Evolutionary conservation across 2,113 vertebrate genomes (phyloP), one percentile per base, ranked within the genome.

Genomic region (Nicator chloris): DNA sequence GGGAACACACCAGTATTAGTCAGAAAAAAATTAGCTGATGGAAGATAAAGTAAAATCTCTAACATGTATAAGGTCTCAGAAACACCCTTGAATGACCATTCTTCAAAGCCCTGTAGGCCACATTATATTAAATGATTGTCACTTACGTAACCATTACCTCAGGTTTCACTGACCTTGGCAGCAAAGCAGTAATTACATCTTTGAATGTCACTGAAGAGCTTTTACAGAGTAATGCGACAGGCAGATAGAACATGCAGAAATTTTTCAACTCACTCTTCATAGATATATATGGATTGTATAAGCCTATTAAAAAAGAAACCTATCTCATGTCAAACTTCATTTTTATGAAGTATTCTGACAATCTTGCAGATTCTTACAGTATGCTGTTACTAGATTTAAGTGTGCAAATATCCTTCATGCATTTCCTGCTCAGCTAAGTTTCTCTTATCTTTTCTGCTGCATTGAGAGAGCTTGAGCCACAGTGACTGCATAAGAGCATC

Each of bases 111-210:
- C 30, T 65, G n/a, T 73, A 76, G 66, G 39, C 45, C 51, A 61
- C 37, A n/a, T 54, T 94, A 44, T 77, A 69, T 80, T 83, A 82
- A 92, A 85, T 80, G 10, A 93, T 84, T 95, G 53, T 78, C 53
- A 54, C n/a, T 95, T 95, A 90, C 3, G 1, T 95, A 91, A 95
- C 54, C 63, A 66, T 91, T 95, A 90, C 73, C 70, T 95, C 89
- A 94, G 71, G 50, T 95, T 95, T 96, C 1, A 4, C 37, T 95
- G 90, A 95, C 78, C 91, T 95, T 91, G 75, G 80, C 75, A 65
- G 59, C 63, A 72, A 54, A 70, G 42, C 50, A 70, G 47, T 82
- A 91, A 87, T 94, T 75, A 82, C 22, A 61, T 89, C 61, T 92
- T 77, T 79, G 73, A 82, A 91, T 79, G 53, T 81, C 77, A 86